Evolutionary conservation across 2,888 invertebrate genomes (phyloP).

Genomic region (Orchesella flavescens): DNA sequence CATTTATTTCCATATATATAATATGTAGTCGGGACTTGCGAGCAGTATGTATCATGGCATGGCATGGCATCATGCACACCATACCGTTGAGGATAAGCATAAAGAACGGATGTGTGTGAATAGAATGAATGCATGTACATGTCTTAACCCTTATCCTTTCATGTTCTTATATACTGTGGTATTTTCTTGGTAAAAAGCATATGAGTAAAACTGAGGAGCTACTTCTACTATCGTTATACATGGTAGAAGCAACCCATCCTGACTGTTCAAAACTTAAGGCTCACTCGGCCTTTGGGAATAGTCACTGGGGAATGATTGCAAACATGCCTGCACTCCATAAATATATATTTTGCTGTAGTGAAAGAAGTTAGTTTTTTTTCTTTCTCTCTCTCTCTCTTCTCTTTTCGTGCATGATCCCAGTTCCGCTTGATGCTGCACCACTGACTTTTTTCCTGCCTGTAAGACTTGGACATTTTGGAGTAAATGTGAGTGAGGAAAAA

Average conservation of each 20-base stretch:
- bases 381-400: neutral
- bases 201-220: too few species aligned
- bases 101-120: neutral
- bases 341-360: conserved; percentile 7
- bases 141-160: neutral
- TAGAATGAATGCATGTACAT: neutral
- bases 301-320: conserved; percentile 13
- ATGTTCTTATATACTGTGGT: neutral
- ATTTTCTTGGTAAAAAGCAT: too few species aligned
- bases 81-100: neutral
- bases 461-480: conserved; percentile 5
- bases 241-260: neutral
- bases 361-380: neutral
- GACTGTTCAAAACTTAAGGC: neutral
- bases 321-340: conserved; percentile 14
- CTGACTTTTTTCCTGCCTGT: conserved; percentile 13
- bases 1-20: neutral
- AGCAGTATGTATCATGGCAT: too few species aligned
- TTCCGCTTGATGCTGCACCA: neutral
- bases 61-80: too few species aligned
- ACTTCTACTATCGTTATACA: too few species aligned
- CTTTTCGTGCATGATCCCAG: neutral
- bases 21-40: neutral
- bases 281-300: conserved; percentile 2
- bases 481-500: conserved; percentile 41